Percentiles rank a stretch among this genome's conserved stretches.
phyloP scores from a whole-genome alignment of 2,797 vertebrate genomes.

The Microcaecilia unicolor region DNA sequence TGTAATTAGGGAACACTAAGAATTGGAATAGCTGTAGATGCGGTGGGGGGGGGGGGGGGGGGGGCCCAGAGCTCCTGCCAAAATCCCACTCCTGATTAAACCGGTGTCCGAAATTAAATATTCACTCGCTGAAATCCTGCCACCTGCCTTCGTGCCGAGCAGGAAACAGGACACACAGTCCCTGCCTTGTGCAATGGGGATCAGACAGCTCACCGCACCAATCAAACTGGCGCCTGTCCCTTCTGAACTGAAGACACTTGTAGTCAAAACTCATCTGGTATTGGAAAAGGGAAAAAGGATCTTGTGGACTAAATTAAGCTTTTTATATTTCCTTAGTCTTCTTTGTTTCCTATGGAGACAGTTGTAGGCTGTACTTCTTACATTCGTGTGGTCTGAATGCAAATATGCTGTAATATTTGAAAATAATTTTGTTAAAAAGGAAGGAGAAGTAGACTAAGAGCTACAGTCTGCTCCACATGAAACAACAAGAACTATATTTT shows the following conservation, averaged over 20 bases:
- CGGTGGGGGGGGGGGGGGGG: too few species aligned
- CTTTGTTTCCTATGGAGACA: too few species aligned
- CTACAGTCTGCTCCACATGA: constrained; percentile 36
- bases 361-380: too few species aligned
- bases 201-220: constrained; percentile 12
- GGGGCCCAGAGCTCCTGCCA: constrained; percentile 49
- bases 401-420: too few species aligned
- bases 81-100: constrained; percentile 69
- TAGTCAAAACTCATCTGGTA: too few species aligned
- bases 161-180: constrained; percentile 38
- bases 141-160: constrained; percentile 43
- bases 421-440: too few species aligned
- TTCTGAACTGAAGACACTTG: constrained; percentile 28
- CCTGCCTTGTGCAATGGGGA: constrained; percentile 37
- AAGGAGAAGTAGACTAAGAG: constrained; percentile 42
- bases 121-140: constrained; percentile 55
- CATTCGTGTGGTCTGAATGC: too few species aligned
- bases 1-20: constrained; percentile 69
- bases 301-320: too few species aligned
- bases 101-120: constrained; percentile 64
- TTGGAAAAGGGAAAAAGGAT: too few species aligned
- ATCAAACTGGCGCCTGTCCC: constrained; percentile 41
- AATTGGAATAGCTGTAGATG: constrained; percentile 56
- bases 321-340: too few species aligned
- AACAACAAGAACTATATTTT: too few species aligned